Evolutionary conservation across 2,113 vertebrate genomes (phyloP), one percentile per base, ranked within the genome.

Genomic region (Apodemus speciosus): DNA sequence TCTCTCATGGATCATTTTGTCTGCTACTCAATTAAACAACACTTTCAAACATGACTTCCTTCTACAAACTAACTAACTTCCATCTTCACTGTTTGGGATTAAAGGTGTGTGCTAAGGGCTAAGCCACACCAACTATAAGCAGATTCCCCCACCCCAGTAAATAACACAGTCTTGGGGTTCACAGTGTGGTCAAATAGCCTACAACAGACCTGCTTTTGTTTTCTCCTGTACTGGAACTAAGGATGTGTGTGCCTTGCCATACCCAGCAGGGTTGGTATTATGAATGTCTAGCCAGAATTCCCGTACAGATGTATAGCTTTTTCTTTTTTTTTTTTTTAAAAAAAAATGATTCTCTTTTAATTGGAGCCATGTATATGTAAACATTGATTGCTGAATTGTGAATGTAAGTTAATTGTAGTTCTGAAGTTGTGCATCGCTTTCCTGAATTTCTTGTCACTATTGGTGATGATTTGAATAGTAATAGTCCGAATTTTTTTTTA

Each of bases 401-500:
- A 5, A 23, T 0, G 80, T 94, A 85, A 76, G 85, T 95, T 93
- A 79, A 23, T 32, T 58, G 6, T 9, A 73, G 16, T 88, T 90
- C n/a, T 95, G 77, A 68, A 83, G 75, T 0, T 66, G 3, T 5
- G 60, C 38, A 38, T 18, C 11, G 11, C 88, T 86, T 86, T 16
- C 25, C 18, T 85, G 56, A 40, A 23, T 91, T 92, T 77, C 16
- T 85, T 87, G 27, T 30, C 6, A 20, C 20, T 73, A 2, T 46
- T 38, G 72, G 0, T 89, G 23, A n/a, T 81, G 27, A 77, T 62
- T 95, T 4, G 2, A 66, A 66, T 66, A 32, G 93, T 75, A 87
- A 11, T 92, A 58, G 64, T 94, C n/a, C 71, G 14, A 71, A 77
- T 85, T 93, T 81, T 90, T 77, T 40, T 94, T 83, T n/a, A n/a